Base-by-base conservation (phyloP, 2,797 vertebrate genomes). In the Syngnathus rostellatus region DNA sequence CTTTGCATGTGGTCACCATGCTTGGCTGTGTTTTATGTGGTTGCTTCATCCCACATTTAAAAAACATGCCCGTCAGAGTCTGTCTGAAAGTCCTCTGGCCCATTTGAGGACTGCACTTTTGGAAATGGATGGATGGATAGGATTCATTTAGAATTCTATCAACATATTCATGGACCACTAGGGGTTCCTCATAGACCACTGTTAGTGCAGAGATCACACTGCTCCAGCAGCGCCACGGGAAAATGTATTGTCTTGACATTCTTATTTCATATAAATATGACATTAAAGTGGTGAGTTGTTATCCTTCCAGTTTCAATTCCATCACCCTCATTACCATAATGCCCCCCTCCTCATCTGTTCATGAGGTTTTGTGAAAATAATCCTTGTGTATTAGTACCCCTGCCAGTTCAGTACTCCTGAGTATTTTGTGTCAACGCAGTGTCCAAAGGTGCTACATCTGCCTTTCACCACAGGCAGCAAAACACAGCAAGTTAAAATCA, bases 391-490 rank as follows among this genome's bases (percentile, higher is more conserved):
- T 19, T 39, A 39, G 57, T 31, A 67, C 53, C 81, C 68, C 70
- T 74, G 69, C 54, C 66, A 62, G 14, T 68, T 68, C 53, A 59
- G 63, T 68, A 65, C 54, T 67, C 55, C 58, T 1, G 21, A 68
- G 67, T 25, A 48, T 55, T 70, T 8, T 0, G 41, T 76, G 75
- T 74, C 72, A 76, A 65, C 75, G 62, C 67, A 25, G 19, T 21
- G 39, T 80, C 73, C 64, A 65, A 17, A 76, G 64, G 69, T 72
- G 78, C 62, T 64, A 65, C 8, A n/a, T 64, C 65, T 76, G 67
- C 14, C 5, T 16, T 25, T 12, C 8, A 8, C 11, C 54, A 54
- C 53, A 54, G 10, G 25, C 53, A 58, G 3, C 31, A 31, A 31
- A 31, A 16, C 16, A 39, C 55, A 58, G 55, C 2, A 3, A 37